Conservation (phyloP, 1,140 invertebrate species). For the Propsilocerus akamusi region DNA sequence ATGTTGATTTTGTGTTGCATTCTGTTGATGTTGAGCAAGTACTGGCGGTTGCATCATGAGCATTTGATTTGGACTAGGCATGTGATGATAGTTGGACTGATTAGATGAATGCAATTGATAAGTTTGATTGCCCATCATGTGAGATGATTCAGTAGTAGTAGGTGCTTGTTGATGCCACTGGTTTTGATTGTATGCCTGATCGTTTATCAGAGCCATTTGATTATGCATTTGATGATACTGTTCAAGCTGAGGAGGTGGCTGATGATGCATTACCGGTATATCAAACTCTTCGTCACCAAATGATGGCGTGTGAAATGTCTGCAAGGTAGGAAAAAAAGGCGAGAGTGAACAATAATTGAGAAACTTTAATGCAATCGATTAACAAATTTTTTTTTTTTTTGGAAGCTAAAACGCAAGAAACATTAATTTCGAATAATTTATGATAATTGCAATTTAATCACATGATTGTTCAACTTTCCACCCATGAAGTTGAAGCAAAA, state of each 20-base stretch:
- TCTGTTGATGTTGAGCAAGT: neutral
- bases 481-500: too few species aligned
- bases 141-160: neutral
- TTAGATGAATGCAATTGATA: neutral
- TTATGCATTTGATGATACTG: conserved; percentile 16
- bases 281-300: conserved; percentile 88
- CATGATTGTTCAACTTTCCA: too few species aligned
- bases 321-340: neutral
- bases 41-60: conserved; percentile 27
- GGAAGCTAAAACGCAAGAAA: too few species aligned
- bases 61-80: conserved; percentile 24
- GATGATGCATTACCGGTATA: conserved; percentile 48
- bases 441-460: too few species aligned
- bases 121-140: neutral
- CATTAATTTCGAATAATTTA: too few species aligned
- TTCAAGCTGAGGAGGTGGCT: conserved; percentile 24
- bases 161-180: conserved; percentile 17
- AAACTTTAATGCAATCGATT: too few species aligned
- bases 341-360: too few species aligned
- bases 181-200: conserved; percentile 12
- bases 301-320: conserved; percentile 68
- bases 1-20: neutral
- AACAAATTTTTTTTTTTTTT: too few species aligned
- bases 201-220: conserved; percentile 13
- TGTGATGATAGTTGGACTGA: neutral